Evolutionary conservation across 2,888 invertebrate species (phyloP).

Genomic region (Exocentrus adspersus): DNA sequence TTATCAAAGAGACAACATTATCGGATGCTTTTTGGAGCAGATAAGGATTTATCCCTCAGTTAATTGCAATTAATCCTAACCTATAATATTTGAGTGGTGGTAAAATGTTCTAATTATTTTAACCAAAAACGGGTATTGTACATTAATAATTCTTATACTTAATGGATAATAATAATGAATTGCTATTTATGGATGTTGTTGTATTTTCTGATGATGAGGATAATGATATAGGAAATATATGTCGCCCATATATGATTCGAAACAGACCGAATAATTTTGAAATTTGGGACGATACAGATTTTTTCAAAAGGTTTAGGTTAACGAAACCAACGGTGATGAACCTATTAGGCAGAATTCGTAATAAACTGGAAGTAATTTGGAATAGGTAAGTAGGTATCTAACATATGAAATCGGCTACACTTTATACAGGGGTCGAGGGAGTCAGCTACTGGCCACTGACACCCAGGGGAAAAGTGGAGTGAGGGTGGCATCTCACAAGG

Average conservation of each 20-base stretch:
- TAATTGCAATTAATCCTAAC: background rate
- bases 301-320: background rate
- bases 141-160: too few species aligned
- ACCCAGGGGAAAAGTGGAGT: too few species aligned
- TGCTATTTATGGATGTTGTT: background rate
- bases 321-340: background rate
- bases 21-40: background rate
- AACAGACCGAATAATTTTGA: background rate
- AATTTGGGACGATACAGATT: background rate
- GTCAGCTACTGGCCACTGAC: too few species aligned
- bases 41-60: background rate
- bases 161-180: background rate
- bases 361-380: background rate
- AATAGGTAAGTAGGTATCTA: background rate
- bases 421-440: too few species aligned
- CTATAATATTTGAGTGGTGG: background rate
- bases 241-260: background rate
- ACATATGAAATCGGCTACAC: background rate
- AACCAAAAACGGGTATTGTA: too few species aligned
- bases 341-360: background rate
- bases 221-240: background rate
- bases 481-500: too few species aligned
- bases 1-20: background rate
- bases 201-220: background rate
- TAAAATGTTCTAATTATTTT: too few species aligned